phyloP scores from a whole-genome alignment of 2,113 vertebrate species.

The Rhinolophus ferrumequinum region DNA sequence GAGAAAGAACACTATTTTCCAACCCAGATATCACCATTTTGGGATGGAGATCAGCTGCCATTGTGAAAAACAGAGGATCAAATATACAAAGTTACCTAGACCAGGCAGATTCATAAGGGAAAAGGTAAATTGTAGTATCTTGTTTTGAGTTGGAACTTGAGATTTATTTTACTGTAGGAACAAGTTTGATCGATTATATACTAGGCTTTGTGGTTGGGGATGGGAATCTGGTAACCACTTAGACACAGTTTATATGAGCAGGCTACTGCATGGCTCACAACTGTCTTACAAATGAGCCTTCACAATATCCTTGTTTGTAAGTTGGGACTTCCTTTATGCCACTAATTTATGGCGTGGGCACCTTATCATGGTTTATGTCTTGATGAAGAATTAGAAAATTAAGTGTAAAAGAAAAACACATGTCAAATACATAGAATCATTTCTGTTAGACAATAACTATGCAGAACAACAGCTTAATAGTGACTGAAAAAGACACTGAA shows the following conservation, averaged over 20 bases:
- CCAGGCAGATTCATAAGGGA: neutral
- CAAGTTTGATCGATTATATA: neutral
- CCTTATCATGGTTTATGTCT: neutral
- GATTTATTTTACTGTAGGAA: neutral
- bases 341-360: neutral
- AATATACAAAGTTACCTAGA: neutral
- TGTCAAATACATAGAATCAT: neutral
- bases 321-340: neutral
- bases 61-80: neutral
- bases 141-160: neutral
- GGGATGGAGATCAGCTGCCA: neutral
- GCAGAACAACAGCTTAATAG: neutral
- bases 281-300: neutral
- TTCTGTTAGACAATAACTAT: neutral
- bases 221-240: neutral
- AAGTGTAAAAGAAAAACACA: neutral
- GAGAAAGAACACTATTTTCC: neutral
- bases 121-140: neutral
- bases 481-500: neutral
- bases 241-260: neutral
- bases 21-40: neutral
- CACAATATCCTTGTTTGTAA: neutral
- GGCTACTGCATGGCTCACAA: neutral
- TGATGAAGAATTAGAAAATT: neutral
- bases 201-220: neutral